phyloP scores from a whole-genome alignment of 2,113 vertebrate species.

The Oreochromis niloticus region DNA sequence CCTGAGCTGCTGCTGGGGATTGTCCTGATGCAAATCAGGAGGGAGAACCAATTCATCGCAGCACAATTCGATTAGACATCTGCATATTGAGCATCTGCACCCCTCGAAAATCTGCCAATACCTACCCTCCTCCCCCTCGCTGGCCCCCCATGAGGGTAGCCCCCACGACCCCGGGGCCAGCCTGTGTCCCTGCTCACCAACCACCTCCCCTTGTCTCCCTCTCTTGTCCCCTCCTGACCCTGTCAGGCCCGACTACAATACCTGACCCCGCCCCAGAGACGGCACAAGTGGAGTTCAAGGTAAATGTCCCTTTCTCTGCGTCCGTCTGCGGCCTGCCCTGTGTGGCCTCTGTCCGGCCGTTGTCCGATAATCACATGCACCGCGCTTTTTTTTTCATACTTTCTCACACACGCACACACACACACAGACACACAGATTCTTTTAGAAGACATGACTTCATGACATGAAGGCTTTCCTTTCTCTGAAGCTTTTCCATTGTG shows the following conservation, averaged over 20 bases:
- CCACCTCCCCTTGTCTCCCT: slow-evolving; percentile 17
- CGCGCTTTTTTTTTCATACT: slow-evolving; percentile 36
- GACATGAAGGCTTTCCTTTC: slow-evolving; percentile 25
- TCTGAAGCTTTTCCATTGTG: slow-evolving; percentile 7
- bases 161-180: slow-evolving; percentile 56
- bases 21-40: slow-evolving; percentile 74
- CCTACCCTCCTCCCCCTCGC: slow-evolving; percentile 22
- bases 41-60: slow-evolving; percentile 62
- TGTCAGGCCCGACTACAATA: slow-evolving; percentile 61
- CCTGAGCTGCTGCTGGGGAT: slow-evolving; percentile 57
- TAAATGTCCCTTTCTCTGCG: slow-evolving; percentile 58
- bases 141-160: slow-evolving; percentile 41
- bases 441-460: not conserved
- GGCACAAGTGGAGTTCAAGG: slow-evolving; percentile 72
- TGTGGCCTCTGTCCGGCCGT: slow-evolving; percentile 6
- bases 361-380: slow-evolving; percentile 57
- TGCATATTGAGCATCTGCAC: slow-evolving; percentile 79
- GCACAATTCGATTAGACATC: slow-evolving; percentile 76
- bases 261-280: slow-evolving; percentile 63
- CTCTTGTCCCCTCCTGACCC: slow-evolving; percentile 50
- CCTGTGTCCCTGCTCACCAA: slow-evolving; percentile 32
- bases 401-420: slow-evolving; percentile 48
- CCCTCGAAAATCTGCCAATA: slow-evolving; percentile 69
- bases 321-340: slow-evolving; percentile 45
- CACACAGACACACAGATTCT: not conserved